These are phyloP conservation scores for Osmerus eperlanus DNA, from an alignment of 2,113 vertebrate species.

Conservation along the genomic window DNA sequence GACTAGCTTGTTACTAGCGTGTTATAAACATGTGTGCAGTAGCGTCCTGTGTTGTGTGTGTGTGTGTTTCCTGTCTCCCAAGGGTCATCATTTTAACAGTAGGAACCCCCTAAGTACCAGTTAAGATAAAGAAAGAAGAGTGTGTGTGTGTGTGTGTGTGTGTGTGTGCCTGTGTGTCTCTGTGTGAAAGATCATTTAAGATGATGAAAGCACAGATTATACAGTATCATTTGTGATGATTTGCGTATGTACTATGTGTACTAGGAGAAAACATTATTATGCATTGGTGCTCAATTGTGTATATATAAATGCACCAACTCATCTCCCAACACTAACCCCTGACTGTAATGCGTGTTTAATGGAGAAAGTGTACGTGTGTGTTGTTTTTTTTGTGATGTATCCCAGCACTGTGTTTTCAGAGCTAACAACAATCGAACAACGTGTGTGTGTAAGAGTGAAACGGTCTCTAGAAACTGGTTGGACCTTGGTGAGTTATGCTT, in stretches of 20 bases:
- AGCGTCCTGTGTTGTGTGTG: constrained; percentile 33
- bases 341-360: constrained; percentile 1
- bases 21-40: constrained; percentile 31
- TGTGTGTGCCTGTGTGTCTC: constrained; percentile 10
- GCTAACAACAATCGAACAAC: too few species aligned
- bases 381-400: constrained; percentile 27
- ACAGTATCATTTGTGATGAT: constrained; percentile 39
- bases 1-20: constrained; percentile 21
- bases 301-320: constrained; percentile 38
- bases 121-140: not conserved
- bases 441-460: too few species aligned
- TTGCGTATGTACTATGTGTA: constrained; percentile 46
- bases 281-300: constrained; percentile 54
- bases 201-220: constrained; percentile 44
- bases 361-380: constrained; percentile 9
- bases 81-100: too few species aligned
- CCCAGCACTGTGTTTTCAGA: constrained; percentile 28
- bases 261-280: constrained; percentile 2
- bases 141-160: constrained; percentile 25
- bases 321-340: constrained; percentile 10
- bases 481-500: too few species aligned
- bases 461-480: too few species aligned
- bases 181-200: constrained; percentile 27
- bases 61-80: not conserved
- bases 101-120: too few species aligned